Evolutionary conservation across 2,113 vertebrate genomes (phyloP), one percentile per base, ranked within the genome.

Genomic region (Callithrix jacchus): DNA sequence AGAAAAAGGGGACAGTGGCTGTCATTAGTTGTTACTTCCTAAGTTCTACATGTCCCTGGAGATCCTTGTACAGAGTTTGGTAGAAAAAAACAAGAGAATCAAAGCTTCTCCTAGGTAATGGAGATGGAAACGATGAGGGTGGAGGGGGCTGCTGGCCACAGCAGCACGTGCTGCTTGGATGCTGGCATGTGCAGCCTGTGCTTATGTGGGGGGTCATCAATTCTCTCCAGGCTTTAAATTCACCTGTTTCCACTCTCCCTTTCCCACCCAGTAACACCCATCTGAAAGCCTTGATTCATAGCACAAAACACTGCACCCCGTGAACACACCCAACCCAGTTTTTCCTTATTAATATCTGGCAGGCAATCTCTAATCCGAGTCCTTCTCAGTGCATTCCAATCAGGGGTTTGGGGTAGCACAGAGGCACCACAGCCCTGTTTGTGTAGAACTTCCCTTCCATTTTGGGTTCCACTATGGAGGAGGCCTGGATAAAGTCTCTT

Each of bases 1-100:
- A 88, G 52, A 42, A 96, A 88, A 74, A 1, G 47, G 42, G 40
- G 73, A 66, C 73, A 56, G 6, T 64, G 40, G 20, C 68, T 91
- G 12, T 77, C 81, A 89, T 85, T 73, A 94, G 47, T 18, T 73
- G 74, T 93, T 23, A 5, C 70, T 94, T 94, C n/a, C 70, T 80
- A 79, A 93, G 79, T 89, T 35, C 45, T 91, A 0, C 35, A 4
- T 73, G 2, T 82, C 77, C 27, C 32, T 58, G 54, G 71, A 94
- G 84, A 88, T 54, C 20, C 54, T 49, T 47, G 64, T 35, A 30
- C 37, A 73, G 58, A 42, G 37, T 32, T 76, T 76, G 35, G 40
- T 73, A 74, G 73, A 61, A 70, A 82, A 82, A 96, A n/a, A 54
- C 27, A 37, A 64, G 73, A 42, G 13, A 14, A 30, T 13, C n/a